phyloP scores from a whole-genome alignment of 2,888 invertebrate genomes.

The Crocallis elinguaria region DNA sequence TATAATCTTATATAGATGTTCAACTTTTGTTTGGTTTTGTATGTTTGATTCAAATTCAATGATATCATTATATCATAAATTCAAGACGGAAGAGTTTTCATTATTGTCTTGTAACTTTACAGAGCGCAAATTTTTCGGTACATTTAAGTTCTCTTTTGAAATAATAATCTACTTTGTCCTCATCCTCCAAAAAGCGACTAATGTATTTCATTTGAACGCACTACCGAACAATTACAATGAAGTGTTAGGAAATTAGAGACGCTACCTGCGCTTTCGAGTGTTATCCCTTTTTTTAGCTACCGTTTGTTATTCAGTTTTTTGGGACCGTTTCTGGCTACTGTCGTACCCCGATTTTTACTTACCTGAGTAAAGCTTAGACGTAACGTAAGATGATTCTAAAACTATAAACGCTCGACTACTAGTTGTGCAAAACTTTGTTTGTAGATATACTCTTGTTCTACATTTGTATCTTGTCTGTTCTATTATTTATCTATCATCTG shows the following conservation, averaged over 20 bases:
- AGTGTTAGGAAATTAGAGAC: slow-evolving; percentile 41
- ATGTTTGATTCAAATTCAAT: background rate
- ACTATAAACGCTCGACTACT: background rate
- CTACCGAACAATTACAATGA: slow-evolving; percentile 54
- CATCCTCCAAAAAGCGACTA: slow-evolving; percentile 44
- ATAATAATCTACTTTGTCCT: background rate
- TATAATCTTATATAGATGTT: no score
- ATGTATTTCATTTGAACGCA: slow-evolving; percentile 59
- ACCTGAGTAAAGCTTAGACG: slow-evolving; percentile 5
- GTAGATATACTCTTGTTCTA: background rate
- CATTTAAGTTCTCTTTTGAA: slow-evolving; percentile 2
- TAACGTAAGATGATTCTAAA: background rate
- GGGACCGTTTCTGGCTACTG: slow-evolving; percentile 13
- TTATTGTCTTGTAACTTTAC: background rate
- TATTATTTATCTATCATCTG: slow-evolving; percentile 6
- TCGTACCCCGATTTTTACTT: slow-evolving; percentile 8
- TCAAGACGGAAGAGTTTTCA: no score
- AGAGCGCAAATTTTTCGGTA: slow-evolving; percentile 2
- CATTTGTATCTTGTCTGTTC: background rate
- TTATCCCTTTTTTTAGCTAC: slow-evolving; percentile 51
- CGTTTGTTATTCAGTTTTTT: slow-evolving; percentile 35
- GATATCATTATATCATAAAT: background rate
- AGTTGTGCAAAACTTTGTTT: slow-evolving; percentile 13
- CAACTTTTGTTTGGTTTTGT: background rate
- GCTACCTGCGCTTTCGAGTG: slow-evolving; percentile 58